Evolutionary conservation across 2,113 vertebrate genomes (phyloP).

Genomic region (Vidua macroura): DNA sequence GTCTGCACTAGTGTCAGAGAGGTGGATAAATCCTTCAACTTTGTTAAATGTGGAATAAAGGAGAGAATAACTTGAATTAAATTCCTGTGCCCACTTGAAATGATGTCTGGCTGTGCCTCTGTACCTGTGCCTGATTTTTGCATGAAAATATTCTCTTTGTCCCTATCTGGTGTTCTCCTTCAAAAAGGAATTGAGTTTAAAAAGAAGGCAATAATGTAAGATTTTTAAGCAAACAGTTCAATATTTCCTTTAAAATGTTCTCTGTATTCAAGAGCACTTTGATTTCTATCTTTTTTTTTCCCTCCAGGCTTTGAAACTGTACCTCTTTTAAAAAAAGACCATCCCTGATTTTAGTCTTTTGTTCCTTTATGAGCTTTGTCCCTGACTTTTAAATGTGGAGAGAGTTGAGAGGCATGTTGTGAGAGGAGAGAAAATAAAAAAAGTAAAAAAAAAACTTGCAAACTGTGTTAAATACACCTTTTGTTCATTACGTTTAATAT

Average conservation of each 20-base stretch:
- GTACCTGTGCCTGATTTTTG: conserved; percentile 83
- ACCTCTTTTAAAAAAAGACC: conserved; percentile 79
- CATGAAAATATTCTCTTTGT: conserved; percentile 87
- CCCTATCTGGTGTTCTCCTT: conserved; percentile 81
- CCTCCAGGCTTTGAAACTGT: conserved; percentile 79
- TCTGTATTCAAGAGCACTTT: conserved; percentile 85
- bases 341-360: conserved; percentile 83
- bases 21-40: conserved; percentile 83
- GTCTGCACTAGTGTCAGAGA: conserved; percentile 78
- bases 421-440: conserved; percentile 76
- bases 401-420: conserved; percentile 79
- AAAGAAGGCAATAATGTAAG: conserved; percentile 86
- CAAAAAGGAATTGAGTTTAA: conserved; percentile 83
- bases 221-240: conserved; percentile 87
- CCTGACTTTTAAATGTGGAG: conserved; percentile 76
- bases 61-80: conserved; percentile 84
- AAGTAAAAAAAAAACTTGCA: conserved; percentile 69
- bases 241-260: conserved; percentile 85
- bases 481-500: conserved; percentile 83
- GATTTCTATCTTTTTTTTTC: conserved; percentile 79
- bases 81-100: conserved; percentile 84
- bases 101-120: conserved; percentile 83
- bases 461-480: conserved; percentile 83
- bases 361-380: conserved; percentile 84
- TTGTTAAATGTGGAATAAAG: conserved; percentile 84